Evolutionary conservation across 2,113 vertebrate species (phyloP), one percentile per base, ranked within the genome.

Genomic region (Lipophrys pholis): DNA sequence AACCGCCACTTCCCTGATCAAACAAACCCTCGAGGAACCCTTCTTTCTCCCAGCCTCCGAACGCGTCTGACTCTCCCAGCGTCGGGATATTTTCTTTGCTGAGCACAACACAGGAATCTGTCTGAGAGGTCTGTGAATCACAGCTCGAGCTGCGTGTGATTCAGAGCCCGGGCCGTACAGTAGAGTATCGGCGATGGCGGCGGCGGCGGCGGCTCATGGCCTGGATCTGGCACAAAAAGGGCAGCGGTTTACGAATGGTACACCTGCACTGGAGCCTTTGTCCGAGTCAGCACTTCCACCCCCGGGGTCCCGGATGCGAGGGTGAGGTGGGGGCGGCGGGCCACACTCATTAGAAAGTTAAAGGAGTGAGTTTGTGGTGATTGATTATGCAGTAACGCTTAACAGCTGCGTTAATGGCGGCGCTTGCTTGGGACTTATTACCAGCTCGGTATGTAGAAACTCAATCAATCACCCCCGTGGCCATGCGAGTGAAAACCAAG

Each of bases 61-160:
- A 75, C 15, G 59, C 35, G 40, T 76, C 65, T 51, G 58, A 84
- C 71, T 84, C 71, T 41, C 73, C 69, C 76, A 69, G 51, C 67
- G 45, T 61, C 53, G 65, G 74, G 77, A 82, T 80, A 53, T 72
- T 81, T 67, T 60, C 78, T 77, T 11, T 35, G 74, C 61, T 53
- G 73, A 81, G 69, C 52, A 62, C 51, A 66, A 80, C 56, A 17
- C 76, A 76, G 65, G 77, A 83, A 87, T 87, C 69, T 11, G 56
- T 87, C 79, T 84, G 83, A 82, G 83, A 82, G 77, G 85, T 86
- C 66, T 66, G 12, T 87, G 84, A 85, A 81, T 85, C 84, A 83
- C 71, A 2, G 70, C 65, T 41, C 8, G 1, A 2, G n/a, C 61
- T 50, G 61, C 7, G 45, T 39, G 77, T 82, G 82, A 81, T 72